These are phyloP conservation scores for Zoanthus sociatus DNA, from an alignment of 92 coral and sea anemone genomes.

Conservation along the genomic window DNA sequence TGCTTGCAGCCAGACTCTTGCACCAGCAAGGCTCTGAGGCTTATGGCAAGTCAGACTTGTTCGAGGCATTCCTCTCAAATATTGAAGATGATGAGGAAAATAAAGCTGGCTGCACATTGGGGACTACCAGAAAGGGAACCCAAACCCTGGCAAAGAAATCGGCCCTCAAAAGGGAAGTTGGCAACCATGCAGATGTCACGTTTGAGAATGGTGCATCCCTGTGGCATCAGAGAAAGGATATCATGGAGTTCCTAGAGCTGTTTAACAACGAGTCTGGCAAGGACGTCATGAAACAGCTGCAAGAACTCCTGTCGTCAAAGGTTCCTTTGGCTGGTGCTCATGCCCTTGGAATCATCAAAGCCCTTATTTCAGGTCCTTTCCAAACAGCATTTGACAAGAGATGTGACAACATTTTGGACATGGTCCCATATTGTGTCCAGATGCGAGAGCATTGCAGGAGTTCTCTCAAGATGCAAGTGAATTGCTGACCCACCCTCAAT, in stretches of 20 bases:
- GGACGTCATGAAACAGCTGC: constrained; percentile 25
- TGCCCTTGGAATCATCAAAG: constrained; percentile 35
- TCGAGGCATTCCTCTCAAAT: constrained; percentile 32
- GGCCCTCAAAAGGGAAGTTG: constrained; percentile 2
- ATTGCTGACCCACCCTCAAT: constrained; percentile 15
- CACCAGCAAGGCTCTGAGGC: constrained; percentile 32
- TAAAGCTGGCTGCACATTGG: constrained; percentile 6
- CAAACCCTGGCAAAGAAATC: neutral
- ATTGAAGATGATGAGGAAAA: constrained; percentile 11
- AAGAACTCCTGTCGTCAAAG: constrained; percentile 19
- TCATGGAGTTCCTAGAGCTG: neutral
- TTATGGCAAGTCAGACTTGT: constrained; percentile 25
- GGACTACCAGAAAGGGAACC: neutral
- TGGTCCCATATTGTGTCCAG: constrained; percentile 24
- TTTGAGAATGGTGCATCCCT: constrained; percentile 9
- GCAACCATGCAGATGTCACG: constrained; percentile 16
- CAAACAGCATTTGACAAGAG: constrained; percentile 29
- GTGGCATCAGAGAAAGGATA: constrained; percentile 23
- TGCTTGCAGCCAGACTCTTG: constrained; percentile 25
- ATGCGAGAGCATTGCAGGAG: constrained; percentile 20
- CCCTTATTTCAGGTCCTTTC: constrained; percentile 26
- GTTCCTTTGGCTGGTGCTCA: constrained; percentile 29
- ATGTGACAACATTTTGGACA: constrained; percentile 9
- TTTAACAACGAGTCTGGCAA: neutral
- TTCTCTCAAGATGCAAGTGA: constrained; percentile 21